phyloP scores from a whole-genome alignment of 2,888 invertebrate species.

The Meiosimyza platycephala region DNA sequence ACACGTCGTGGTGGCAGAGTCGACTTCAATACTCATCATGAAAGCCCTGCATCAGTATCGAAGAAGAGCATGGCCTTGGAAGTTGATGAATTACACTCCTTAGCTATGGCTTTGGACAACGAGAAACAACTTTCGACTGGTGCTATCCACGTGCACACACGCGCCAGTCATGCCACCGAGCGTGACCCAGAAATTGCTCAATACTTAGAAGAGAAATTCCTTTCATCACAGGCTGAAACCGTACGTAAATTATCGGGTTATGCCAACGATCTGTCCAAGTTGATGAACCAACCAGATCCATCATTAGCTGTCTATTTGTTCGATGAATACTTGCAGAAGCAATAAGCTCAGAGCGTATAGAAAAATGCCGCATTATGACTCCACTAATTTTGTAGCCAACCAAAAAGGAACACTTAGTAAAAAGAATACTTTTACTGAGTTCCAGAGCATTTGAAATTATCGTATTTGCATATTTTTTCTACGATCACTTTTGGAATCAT shows the following conservation, averaged over 20 bases:
- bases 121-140: constrained; percentile 78
- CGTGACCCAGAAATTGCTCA: constrained; percentile 81
- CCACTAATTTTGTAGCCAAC: no score
- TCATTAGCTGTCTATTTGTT: constrained; percentile 79
- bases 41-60: constrained; percentile 48
- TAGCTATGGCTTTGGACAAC: constrained; percentile 80
- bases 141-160: constrained; percentile 76
- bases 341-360: constrained; percentile 51
- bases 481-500: no score
- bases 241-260: constrained; percentile 81
- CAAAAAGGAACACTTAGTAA: no score
- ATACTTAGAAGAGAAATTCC: constrained; percentile 81
- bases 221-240: constrained; percentile 75
- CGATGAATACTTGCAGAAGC: constrained; percentile 73
- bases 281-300: constrained; percentile 72
- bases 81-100: constrained; percentile 75
- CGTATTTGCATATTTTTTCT: no score
- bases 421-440: no score
- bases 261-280: constrained; percentile 76
- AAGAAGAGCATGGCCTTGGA: constrained; percentile 48
- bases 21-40: constrained; percentile 68
- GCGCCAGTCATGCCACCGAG: constrained; percentile 70
- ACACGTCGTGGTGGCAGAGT: constrained; percentile 77
- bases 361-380: neutral
- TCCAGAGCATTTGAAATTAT: no score